phyloP scores from a whole-genome alignment of 30 jellyfish, hydroid and myxozoan species.

The Pseudorhiza aurosa region DNA sequence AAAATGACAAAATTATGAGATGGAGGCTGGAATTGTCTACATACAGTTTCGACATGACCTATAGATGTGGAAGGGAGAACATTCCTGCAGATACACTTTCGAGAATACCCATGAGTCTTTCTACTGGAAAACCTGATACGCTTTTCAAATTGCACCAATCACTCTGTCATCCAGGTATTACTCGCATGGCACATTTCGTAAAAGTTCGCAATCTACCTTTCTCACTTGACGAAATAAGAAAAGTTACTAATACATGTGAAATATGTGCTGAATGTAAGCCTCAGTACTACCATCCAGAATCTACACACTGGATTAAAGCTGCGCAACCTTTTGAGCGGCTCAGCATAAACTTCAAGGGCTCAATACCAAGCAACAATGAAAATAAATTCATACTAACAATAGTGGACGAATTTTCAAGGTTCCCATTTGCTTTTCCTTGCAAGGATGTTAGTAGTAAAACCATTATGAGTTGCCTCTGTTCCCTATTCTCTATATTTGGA shows the following conservation, averaged over 20 bases:
- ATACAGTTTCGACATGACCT: slow-evolving; percentile 42
- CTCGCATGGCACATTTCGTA: slow-evolving; percentile 50
- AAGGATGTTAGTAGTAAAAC: slow-evolving; percentile 16
- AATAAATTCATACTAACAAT: slow-evolving; percentile 34
- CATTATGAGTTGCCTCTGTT: slow-evolving; percentile 23
- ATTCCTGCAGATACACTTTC: slow-evolving; percentile 51
- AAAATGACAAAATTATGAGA: slow-evolving; percentile 39
- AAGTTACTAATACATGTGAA: slow-evolving; percentile 14
- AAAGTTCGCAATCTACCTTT: slow-evolving; percentile 24
- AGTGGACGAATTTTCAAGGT: slow-evolving; percentile 29
- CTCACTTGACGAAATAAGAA: slow-evolving; percentile 15
- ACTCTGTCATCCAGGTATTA: slow-evolving; percentile 50
- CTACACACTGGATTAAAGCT: slow-evolving; percentile 26
- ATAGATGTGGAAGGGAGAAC: slow-evolving; percentile 29
- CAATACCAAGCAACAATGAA: slow-evolving; percentile 7
- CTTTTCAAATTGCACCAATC: slow-evolving; percentile 4
- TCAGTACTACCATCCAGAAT: slow-evolving; percentile 23
- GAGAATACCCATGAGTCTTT: slow-evolving; percentile 19
- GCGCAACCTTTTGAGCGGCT: slow-evolving; percentile 53
- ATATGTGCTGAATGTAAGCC: slow-evolving; percentile 62
- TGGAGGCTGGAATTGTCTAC: slow-evolving; percentile 45
- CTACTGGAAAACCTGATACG: not conserved
- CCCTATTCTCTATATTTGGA: slow-evolving; percentile 55
- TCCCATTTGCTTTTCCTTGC: slow-evolving; percentile 56
- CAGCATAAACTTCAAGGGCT: slow-evolving; percentile 58